Percentiles rank a stretch among this genome's conserved stretches.
phyloP scores from a whole-genome alignment of 1,140 invertebrate genomes.

The Diachasma alloeum region DNA sequence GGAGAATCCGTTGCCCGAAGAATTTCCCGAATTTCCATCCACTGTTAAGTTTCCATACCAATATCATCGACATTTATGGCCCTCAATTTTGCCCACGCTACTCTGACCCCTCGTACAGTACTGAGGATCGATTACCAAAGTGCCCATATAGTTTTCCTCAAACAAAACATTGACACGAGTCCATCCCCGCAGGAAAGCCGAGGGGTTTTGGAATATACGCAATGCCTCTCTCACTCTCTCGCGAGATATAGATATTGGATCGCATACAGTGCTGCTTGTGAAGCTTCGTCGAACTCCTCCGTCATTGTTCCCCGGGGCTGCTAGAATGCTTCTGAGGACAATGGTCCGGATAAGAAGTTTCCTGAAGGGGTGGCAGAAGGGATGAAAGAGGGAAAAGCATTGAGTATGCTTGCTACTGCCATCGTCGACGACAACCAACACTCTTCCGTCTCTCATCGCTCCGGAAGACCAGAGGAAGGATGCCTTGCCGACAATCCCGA shows the following conservation, averaged over 20 bases:
- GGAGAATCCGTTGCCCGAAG: neutral
- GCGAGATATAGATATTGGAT: neutral
- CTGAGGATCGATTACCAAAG: neutral
- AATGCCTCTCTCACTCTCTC: neutral
- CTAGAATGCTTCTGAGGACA: neutral
- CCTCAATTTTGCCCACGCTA: neutral
- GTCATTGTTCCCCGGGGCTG: constrained; percentile 5
- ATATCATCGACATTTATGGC: neutral
- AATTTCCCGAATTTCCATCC: neutral
- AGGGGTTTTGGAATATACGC: neutral
- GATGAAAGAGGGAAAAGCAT: neutral
- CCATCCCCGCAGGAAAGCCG: neutral
- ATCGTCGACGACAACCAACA: neutral
- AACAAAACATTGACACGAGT: constrained; percentile 1
- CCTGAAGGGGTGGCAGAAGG: neutral
- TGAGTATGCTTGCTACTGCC: neutral
- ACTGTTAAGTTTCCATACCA: neutral
- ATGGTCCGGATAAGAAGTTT: constrained; percentile 16
- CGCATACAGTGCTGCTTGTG: neutral
- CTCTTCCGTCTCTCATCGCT: neutral
- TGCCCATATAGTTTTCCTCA: constrained; percentile 5
- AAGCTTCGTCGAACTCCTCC: neutral
- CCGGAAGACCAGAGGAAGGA: constrained; percentile 22
- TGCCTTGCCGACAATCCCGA: constrained; percentile 17
- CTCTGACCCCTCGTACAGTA: neutral